Evolutionary conservation across 2,888 invertebrate genomes (phyloP).

Genomic region (Sarcophaga carnaria): DNA sequence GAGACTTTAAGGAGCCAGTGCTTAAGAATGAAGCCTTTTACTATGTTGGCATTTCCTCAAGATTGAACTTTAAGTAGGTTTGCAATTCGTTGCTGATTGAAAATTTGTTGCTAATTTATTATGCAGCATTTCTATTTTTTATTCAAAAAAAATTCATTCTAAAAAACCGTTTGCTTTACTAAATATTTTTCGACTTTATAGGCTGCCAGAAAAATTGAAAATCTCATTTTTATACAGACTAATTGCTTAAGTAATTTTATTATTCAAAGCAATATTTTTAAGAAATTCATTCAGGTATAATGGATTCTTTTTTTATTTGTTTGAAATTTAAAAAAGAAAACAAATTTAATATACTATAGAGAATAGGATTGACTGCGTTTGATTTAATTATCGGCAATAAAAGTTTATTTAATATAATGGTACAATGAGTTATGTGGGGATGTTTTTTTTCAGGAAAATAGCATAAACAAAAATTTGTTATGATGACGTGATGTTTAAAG

Average conservation of each 20-base stretch:
- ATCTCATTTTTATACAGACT: background rate
- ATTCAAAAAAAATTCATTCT: too few species aligned
- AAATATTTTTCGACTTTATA: too few species aligned
- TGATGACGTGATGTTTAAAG: too few species aligned
- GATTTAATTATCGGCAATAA: slow-evolving; percentile 15
- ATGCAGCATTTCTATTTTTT: background rate
- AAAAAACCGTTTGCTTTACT: too few species aligned
- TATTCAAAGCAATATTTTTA: slow-evolving; percentile 3
- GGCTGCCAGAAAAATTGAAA: too few species aligned
- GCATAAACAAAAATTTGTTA: too few species aligned
- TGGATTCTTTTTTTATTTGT: too few species aligned
- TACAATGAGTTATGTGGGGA: too few species aligned
- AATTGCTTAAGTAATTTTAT: background rate
- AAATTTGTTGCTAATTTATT: background rate
- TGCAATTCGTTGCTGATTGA: slow-evolving; percentile 5
- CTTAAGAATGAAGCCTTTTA: slow-evolving; percentile 18
- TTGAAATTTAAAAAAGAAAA: too few species aligned
- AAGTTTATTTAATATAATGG: background rate
- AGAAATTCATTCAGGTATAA: background rate
- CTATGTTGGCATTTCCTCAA: slow-evolving; percentile 39
- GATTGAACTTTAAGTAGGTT: slow-evolving; percentile 25
- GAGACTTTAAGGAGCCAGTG: slow-evolving; percentile 54
- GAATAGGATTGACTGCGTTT: background rate
- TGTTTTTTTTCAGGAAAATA: too few species aligned
- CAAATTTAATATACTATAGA: background rate